Base-by-base conservation (phyloP, 2,888 invertebrate species). In the Dryobotodes eremita region DNA sequence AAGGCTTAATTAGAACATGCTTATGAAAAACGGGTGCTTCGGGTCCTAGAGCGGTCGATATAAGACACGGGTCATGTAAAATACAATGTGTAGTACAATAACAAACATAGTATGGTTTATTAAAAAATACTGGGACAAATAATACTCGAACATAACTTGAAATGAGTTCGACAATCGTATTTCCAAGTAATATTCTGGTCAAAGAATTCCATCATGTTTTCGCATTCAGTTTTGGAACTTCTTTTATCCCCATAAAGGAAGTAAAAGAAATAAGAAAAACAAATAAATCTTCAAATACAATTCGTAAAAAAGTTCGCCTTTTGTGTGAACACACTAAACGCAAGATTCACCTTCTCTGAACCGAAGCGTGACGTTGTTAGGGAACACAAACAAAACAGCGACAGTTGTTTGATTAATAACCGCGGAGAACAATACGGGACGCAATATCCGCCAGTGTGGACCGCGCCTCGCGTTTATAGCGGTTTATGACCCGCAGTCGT, bases 371-470 rank as follows among this genome's bases (percentile, higher is more conserved):
- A 90, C 88, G 89, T 81, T 86, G 90, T 90, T 89, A 88, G 86
- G 84, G 82, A 84, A 73, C 53, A 83, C 87, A 89, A 89, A 89
- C 88, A 90, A 88, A 90, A 88, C 89, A 88, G 84, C 77, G 83
- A 91, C 89, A 91, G 88, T 86, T 86, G 86, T 89, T 85, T 92
- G 93, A 93, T 93, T 91, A 92, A 92, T 92, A 90, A 89, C 89
- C 86, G 84, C 78, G 71, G 89, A 91, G 91, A 94, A 95, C 94
- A 94, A 95, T 94, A 89, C 91, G 82, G 80, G 86, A 89, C 90
- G 93, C 94, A 93, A 94, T 90, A 92, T 95, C 95, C 94, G 94
- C 88, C 77, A 83, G 89, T 90, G 90, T 91, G 90, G 83, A 84
- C 88, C 89, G 92, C 90, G 91, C 88, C 92, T 89, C 86, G 81